Evolutionary conservation across 2,797 vertebrate genomes (phyloP), one percentile per base, ranked within the genome.

Genomic region (Percopsis omiscomaycus): DNA sequence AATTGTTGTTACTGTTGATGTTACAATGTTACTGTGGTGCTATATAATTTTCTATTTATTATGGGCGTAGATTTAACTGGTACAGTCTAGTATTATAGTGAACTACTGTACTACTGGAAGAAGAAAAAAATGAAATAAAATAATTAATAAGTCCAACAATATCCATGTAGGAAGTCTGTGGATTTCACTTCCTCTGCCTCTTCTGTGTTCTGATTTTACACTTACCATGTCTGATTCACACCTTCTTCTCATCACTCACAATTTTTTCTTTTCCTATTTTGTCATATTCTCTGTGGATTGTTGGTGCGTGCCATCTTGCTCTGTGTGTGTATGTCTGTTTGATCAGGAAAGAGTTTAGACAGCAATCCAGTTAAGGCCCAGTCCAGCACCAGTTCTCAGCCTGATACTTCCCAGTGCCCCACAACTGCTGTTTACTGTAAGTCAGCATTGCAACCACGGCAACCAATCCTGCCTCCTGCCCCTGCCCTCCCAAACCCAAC

Each of bases 281-380:
- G 27, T 64, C 68, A 30, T 51, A 13, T 45, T 16, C 63, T 50
- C 16, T 44, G 3, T 32, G 14, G 10, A 9, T n/a, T 48, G 45
- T 60, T 49, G 47, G 4, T 63, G 32, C 29, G 4, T 56, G 28
- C 27, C 14, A 9, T 55, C 11, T 29, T 8, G 44, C 15, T 30
- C 3, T 32, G 52, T 11, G 42, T 45, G 52, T 55, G 22, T 27
- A 14, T 67, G 64, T 68, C 73, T 69, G 66, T 53, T 63, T 74
- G 15, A 75, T 78, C 69, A 93, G 93, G 89, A 74, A 92, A 89
- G 81, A 88, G 84, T 81, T 80, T 91, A 89, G 90, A 92, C 81
- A 87, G 64, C 84, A 87, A 87, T 77, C 85, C 85, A 55, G 81
- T 90, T 85, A 89, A 89, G 89, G 82, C 82, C 57, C 91, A 90